phyloP scores from a whole-genome alignment of 2,888 invertebrate genomes.

The Acanthococcus lagerstroemiae region DNA sequence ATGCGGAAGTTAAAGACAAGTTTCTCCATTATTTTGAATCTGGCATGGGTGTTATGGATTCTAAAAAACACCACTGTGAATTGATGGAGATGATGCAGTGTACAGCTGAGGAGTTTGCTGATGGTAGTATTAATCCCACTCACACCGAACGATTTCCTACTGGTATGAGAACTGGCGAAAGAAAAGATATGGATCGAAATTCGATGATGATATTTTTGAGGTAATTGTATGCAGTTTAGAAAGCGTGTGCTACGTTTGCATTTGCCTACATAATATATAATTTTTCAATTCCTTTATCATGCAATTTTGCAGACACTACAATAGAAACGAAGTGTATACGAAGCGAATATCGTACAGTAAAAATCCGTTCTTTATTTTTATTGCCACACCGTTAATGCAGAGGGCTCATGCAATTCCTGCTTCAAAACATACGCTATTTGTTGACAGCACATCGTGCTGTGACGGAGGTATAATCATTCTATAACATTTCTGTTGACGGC shows the following conservation, averaged over 20 bases:
- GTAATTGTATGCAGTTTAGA: background rate
- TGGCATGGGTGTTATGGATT: no score
- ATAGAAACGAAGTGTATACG: background rate
- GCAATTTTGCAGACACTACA: background rate
- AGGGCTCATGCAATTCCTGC: background rate
- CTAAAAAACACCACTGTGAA: no score
- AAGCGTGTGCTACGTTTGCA: background rate
- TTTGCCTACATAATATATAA: background rate
- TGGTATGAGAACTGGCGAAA: background rate
- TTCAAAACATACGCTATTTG: background rate
- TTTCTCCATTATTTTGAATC: background rate
- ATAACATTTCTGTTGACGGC: background rate
- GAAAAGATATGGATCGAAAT: background rate
- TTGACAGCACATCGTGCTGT: background rate
- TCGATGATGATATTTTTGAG: background rate
- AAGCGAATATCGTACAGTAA: background rate
- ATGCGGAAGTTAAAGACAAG: background rate
- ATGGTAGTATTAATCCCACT: background rate
- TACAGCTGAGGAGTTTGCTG: no score
- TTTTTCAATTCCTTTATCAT: background rate
- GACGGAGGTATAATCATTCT: background rate
- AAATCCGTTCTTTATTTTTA: background rate
- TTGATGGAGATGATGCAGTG: no score
- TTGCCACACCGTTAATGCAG: background rate
- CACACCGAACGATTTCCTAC: background rate